These are phyloP conservation scores for Rhinophrynus dorsalis DNA, from an alignment of 2,797 vertebrate genomes.

Conservation along the genomic window DNA sequence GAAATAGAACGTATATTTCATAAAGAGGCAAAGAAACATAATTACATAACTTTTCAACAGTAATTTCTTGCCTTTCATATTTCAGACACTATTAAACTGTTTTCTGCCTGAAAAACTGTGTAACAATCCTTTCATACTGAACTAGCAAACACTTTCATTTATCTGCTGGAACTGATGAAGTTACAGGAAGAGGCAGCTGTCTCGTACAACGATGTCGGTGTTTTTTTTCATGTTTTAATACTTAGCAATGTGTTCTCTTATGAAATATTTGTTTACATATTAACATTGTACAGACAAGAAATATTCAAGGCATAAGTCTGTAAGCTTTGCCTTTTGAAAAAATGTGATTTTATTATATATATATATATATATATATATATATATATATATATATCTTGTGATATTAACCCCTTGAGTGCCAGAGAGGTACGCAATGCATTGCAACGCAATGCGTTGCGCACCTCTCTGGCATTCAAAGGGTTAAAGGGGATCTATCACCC, in stretches of 20 bases:
- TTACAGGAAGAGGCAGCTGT: slow-evolving; percentile 7
- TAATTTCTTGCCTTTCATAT: slow-evolving; percentile 34
- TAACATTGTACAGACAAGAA: too few relatives aligned
- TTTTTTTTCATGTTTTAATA: neutral
- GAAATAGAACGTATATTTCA: slow-evolving; percentile 21
- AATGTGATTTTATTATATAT: too few relatives aligned
- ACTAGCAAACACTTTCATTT: slow-evolving; percentile 12
- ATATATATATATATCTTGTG: too few relatives aligned
- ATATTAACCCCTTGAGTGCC: too few relatives aligned
- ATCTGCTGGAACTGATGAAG: slow-evolving; percentile 32
- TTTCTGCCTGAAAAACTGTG: neutral
- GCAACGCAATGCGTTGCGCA: too few relatives aligned
- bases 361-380: too few relatives aligned
- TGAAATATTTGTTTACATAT: slow-evolving; percentile 10
- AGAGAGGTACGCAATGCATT: too few relatives aligned
- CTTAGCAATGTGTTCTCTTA: slow-evolving; percentile 6
- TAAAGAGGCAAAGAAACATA: slow-evolving; percentile 9
- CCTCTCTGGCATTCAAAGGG: too few relatives aligned
- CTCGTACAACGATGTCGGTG: neutral
- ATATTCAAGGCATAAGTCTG: too few relatives aligned
- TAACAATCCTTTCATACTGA: slow-evolving; percentile 4
- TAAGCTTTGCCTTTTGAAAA: too few relatives aligned
- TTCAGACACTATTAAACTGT: slow-evolving; percentile 26
- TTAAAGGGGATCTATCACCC: too few relatives aligned
- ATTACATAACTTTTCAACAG: slow-evolving; percentile 17